Conservation (phyloP, 2,113 vertebrate species). For the Callipepla squamata region DNA sequence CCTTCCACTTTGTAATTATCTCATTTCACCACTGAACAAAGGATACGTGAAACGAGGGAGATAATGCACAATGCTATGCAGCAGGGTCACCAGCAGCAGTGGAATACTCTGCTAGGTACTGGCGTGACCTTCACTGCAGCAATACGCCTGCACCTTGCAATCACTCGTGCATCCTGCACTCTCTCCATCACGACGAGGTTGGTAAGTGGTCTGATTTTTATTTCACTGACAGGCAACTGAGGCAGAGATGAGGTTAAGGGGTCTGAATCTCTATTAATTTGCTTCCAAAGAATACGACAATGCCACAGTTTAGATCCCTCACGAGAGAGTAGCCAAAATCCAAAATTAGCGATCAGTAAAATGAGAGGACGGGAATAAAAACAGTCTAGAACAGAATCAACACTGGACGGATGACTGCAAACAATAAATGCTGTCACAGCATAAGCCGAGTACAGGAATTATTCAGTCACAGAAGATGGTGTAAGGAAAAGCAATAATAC, state of each 20-base stretch:
- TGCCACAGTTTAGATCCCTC: background rate
- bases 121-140: background rate
- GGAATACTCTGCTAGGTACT: background rate
- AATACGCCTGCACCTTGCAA: background rate
- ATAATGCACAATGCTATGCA: background rate
- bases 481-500: slow-evolving; percentile 23
- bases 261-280: background rate
- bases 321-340: background rate
- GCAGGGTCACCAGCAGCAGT: background rate
- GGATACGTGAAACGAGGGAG: slow-evolving; percentile 18
- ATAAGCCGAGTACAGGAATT: slow-evolving; percentile 14
- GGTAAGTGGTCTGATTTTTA: background rate
- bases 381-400: background rate
- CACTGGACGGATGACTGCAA: background rate
- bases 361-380: background rate
- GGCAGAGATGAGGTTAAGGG: background rate
- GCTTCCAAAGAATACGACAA: background rate
- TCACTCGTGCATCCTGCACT: background rate
- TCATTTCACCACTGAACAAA: slow-evolving; percentile 54
- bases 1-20: slow-evolving; percentile 65
- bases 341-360: background rate
- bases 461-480: slow-evolving; percentile 1
- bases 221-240: background rate
- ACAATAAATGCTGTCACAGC: background rate
- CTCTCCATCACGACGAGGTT: background rate